These are phyloP conservation scores for Apus apus DNA, from an alignment of 2,113 vertebrate genomes.

Conservation along the genomic window DNA sequence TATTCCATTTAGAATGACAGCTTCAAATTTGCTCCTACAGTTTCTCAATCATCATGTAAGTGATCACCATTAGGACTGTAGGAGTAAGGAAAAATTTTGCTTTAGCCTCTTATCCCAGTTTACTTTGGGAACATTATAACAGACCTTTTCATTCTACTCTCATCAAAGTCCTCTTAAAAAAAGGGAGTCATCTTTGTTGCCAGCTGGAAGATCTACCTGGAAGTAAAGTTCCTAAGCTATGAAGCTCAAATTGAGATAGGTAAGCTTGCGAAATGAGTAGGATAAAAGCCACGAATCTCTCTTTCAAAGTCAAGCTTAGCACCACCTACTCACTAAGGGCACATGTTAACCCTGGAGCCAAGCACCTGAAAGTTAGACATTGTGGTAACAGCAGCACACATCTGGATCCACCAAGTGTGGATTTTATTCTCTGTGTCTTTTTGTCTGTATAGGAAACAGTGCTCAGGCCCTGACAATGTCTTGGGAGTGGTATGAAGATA, in stretches of 20 bases:
- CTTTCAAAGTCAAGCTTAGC: neutral
- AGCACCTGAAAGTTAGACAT: neutral
- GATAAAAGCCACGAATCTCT: neutral
- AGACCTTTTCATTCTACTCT: neutral
- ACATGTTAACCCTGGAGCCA: neutral
- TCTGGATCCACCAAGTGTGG: neutral
- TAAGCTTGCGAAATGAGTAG: neutral
- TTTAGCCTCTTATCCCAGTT: neutral
- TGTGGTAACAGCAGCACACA: neutral
- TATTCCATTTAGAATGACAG: neutral
- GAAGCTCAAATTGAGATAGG: neutral
- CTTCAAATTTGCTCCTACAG: neutral
- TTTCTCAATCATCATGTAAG: neutral
- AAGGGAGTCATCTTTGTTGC: neutral
- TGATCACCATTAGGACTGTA: neutral
- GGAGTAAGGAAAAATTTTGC: neutral
- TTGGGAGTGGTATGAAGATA: neutral
- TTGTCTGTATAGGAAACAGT: neutral
- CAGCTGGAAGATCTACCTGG: neutral
- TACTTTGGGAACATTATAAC: neutral
- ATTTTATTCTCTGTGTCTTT: neutral
- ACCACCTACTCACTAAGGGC: neutral
- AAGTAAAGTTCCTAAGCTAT: neutral
- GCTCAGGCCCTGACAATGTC: neutral
- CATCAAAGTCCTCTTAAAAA: neutral